phyloP scores from a whole-genome alignment of 2,797 vertebrate genomes.

The Garrulus glandarius region DNA sequence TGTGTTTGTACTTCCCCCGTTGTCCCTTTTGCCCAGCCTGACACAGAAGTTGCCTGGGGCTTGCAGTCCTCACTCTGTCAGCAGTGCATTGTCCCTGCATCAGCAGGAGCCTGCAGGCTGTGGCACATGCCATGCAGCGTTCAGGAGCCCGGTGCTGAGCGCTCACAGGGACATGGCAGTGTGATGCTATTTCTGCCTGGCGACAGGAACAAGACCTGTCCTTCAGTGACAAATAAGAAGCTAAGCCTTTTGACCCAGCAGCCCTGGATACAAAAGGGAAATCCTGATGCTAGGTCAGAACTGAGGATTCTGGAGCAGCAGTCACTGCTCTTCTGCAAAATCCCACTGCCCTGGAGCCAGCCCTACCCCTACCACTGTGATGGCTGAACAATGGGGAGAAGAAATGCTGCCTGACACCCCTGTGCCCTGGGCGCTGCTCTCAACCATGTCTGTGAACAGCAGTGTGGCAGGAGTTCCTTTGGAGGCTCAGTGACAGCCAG shows the following conservation, averaged over 20 bases:
- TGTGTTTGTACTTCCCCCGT: neutral
- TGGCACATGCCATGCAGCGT: rapidly evolving
- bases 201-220: neutral
- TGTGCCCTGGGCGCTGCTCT: neutral
- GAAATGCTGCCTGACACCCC: neutral
- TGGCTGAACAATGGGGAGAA: neutral
- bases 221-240: neutral
- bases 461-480: neutral
- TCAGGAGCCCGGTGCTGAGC: rapidly evolving
- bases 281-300: neutral
- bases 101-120: neutral
- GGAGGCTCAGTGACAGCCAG: neutral
- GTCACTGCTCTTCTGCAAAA: neutral
- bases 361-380: neutral
- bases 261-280: neutral
- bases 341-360: neutral
- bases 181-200: neutral
- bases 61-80: neutral
- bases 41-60: neutral
- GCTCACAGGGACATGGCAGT: neutral
- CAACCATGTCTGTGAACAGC: neutral
- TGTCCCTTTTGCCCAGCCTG: neutral
- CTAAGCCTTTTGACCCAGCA: neutral
- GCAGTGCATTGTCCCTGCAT: rapidly evolving
- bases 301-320: neutral